phyloP scores from a whole-genome alignment of 92 coral and sea anemone genomes.

The Zoanthus gigantus region DNA sequence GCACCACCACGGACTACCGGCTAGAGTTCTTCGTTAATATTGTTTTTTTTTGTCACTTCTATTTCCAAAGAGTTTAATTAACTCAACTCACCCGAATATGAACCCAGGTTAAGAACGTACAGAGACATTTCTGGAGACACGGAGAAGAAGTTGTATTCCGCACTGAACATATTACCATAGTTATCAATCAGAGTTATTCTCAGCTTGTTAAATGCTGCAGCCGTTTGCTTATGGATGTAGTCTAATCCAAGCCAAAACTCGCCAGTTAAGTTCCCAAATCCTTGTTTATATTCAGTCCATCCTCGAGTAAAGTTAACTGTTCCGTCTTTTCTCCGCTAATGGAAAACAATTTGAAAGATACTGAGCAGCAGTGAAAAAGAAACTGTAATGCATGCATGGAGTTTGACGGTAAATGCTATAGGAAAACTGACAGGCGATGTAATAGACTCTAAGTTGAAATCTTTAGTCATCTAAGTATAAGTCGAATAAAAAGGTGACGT shows the following conservation, averaged over 20 bases:
- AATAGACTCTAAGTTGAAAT: too few relatives aligned
- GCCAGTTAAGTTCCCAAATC: conserved; percentile 22
- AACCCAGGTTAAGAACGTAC: conserved; percentile 7
- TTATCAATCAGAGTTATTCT: conserved; percentile 18
- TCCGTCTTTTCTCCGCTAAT: conserved; percentile 16
- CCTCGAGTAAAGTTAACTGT: conserved; percentile 30
- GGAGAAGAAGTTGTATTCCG: conserved; percentile 21
- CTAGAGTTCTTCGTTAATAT: too few relatives aligned
- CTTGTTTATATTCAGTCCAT: conserved; percentile 33
- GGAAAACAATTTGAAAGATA: not conserved
- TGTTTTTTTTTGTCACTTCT: not conserved
- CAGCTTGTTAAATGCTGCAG: not conserved
- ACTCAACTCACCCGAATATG: conserved; percentile 19
- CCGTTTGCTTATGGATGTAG: not conserved
- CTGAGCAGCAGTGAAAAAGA: too few relatives aligned
- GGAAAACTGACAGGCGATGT: too few relatives aligned
- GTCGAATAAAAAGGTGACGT: too few relatives aligned
- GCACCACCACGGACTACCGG: too few relatives aligned
- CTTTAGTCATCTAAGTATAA: too few relatives aligned
- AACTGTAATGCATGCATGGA: too few relatives aligned
- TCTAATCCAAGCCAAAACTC: conserved; percentile 38
- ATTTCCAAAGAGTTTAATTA: not conserved
- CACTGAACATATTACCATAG: not conserved
- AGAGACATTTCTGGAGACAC: conserved; percentile 16
- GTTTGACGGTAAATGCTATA: too few relatives aligned